These are phyloP conservation scores for Alcis repandata DNA, from an alignment of 2,888 invertebrate species.

Conservation along the genomic window DNA sequence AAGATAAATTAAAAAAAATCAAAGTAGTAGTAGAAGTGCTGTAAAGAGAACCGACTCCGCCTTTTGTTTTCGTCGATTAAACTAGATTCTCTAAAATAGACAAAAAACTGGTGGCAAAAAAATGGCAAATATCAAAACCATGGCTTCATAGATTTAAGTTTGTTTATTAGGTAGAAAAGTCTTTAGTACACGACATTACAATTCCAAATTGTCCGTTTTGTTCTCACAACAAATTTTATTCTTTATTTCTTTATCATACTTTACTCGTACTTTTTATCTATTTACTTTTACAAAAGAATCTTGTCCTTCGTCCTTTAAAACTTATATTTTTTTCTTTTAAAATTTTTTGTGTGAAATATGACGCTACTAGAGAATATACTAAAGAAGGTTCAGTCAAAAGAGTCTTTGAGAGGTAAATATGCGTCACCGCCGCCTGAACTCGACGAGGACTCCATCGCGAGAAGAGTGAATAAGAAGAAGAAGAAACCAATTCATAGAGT, in stretches of 20 bases:
- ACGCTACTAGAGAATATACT: constrained; percentile 63
- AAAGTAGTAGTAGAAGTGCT: too few species aligned
- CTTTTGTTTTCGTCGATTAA: too few species aligned
- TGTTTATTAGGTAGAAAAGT: background rate
- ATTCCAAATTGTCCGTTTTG: constrained; percentile 13
- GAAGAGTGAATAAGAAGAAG: constrained; percentile 27
- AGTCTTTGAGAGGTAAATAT: constrained; percentile 52
- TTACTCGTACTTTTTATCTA: too few species aligned
- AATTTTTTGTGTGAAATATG: constrained; percentile 50
- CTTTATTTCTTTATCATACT: background rate
- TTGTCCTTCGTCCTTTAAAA: background rate
- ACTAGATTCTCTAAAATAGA: too few species aligned
- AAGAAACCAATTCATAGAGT: constrained; percentile 32
- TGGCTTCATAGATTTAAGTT: constrained; percentile 36
- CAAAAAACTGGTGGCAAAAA: too few species aligned
- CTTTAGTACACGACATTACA: background rate
- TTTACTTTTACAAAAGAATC: background rate
- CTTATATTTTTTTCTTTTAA: too few species aligned
- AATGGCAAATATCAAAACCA: too few species aligned
- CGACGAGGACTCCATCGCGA: constrained; percentile 28
- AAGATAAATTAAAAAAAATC: too few species aligned
- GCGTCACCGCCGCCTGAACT: constrained; percentile 70
- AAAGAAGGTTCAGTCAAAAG: constrained; percentile 59
- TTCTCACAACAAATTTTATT: constrained; percentile 31
- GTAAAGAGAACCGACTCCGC: too few species aligned